phyloP scores from a whole-genome alignment of 1,140 invertebrate genomes.

The Mizuhopecten yessoensis region DNA sequence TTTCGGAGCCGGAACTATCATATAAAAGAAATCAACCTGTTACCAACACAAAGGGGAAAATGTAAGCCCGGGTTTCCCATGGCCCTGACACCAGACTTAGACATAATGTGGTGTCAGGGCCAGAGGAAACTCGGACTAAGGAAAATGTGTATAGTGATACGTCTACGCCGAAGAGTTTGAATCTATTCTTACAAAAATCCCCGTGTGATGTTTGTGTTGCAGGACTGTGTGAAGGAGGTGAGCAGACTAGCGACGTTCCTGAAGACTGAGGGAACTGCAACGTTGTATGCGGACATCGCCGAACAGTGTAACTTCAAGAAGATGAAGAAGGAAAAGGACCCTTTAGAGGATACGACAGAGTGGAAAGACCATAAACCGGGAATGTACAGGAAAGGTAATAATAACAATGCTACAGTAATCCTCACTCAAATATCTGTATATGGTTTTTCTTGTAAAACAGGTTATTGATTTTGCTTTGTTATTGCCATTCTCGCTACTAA shows the following conservation, averaged over 20 bases:
- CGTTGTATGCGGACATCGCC: constrained; percentile 37
- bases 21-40: no score
- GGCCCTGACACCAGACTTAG: no score
- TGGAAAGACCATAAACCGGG: constrained; percentile 50
- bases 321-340: constrained; percentile 53
- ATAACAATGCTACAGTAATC: background rate
- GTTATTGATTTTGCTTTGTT: background rate
- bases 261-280: background rate
- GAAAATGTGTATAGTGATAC: no score
- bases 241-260: constrained; percentile 41
- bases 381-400: constrained; percentile 56
- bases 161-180: no score
- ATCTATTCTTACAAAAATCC: no score
- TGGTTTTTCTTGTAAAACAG: background rate
- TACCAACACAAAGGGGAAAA: no score
- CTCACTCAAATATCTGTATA: background rate
- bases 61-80: no score
- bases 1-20: no score
- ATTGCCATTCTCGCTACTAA: background rate
- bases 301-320: constrained; percentile 26
- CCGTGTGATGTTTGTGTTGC: background rate
- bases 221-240: constrained; percentile 41
- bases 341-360: constrained; percentile 45
- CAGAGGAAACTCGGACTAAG: no score
- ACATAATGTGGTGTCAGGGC: no score